These are phyloP conservation scores for Trichonephila clavipes DNA, from an alignment of 1,140 invertebrate genomes.

Conservation along the genomic window DNA sequence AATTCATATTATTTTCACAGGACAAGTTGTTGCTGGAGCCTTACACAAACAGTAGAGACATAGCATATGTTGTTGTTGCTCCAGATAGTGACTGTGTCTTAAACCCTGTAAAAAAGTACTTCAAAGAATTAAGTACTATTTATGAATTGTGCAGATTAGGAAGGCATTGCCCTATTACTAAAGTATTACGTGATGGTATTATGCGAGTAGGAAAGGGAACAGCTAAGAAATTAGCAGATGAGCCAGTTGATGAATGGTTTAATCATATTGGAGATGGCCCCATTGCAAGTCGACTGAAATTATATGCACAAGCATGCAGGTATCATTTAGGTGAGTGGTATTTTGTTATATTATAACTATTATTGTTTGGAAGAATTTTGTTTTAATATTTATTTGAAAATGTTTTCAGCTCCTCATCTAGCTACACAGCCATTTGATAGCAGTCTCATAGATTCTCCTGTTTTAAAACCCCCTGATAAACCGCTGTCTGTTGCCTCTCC, in stretches of 20 bases:
- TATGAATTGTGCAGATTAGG: slow-evolving; percentile 87
- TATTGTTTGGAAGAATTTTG: not conserved
- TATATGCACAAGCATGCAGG: slow-evolving; percentile 90
- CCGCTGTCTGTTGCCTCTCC: slow-evolving; percentile 82
- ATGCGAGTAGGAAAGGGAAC: slow-evolving; percentile 89
- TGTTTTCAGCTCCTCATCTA: slow-evolving; percentile 87
- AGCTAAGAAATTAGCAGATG: slow-evolving; percentile 84
- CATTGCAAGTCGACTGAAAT: slow-evolving; percentile 88
- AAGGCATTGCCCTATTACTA: slow-evolving; percentile 78
- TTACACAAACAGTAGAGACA: slow-evolving; percentile 93
- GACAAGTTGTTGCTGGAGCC: slow-evolving; percentile 96
- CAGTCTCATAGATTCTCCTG: slow-evolving; percentile 87
- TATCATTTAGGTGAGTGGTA: slow-evolving; percentile 78
- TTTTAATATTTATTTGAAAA: not conserved
- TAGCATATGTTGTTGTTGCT: slow-evolving; percentile 96
- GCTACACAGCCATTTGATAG: slow-evolving; percentile 90
- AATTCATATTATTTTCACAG: slow-evolving; percentile 78
- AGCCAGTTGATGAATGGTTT: slow-evolving; percentile 95
- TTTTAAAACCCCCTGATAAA: slow-evolving; percentile 78
- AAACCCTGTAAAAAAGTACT: slow-evolving; percentile 90
- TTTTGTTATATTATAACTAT: not conserved
- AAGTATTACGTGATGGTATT: slow-evolving; percentile 85
- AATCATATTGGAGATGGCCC: slow-evolving; percentile 87
- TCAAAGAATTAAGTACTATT: slow-evolving; percentile 93
- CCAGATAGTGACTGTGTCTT: slow-evolving; percentile 94